These are phyloP conservation scores for Tetragonula clypearis DNA, from an alignment of 1,140 invertebrate species.

Conservation along the genomic window DNA sequence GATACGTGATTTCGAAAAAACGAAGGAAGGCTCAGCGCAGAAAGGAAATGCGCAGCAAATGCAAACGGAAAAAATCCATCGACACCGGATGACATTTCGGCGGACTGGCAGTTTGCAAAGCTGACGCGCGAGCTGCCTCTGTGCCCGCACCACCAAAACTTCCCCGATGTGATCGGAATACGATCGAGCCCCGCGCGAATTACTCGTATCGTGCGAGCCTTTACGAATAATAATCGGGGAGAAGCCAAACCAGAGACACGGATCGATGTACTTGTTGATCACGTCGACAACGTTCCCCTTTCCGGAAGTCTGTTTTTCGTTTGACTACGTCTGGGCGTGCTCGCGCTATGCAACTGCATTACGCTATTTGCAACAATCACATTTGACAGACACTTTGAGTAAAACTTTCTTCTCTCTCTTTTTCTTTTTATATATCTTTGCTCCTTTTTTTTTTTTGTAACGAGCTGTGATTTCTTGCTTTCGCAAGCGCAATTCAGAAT, in stretches of 20 bases:
- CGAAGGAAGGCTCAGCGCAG: not conserved
- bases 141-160: conserved; percentile 24
- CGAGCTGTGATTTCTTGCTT: too few relatives aligned
- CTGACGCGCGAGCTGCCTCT: conserved; percentile 28
- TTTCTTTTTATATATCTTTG: too few relatives aligned
- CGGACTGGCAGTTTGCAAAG: conserved; percentile 56
- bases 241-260: not conserved
- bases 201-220: conserved; percentile 39
- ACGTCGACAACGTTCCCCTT: not conserved
- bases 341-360: not conserved
- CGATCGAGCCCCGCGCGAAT: conserved; percentile 52
- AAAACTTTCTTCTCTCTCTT: not conserved
- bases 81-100: conserved; percentile 55
- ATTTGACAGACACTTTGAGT: not conserved
- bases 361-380: not conserved
- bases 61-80: conserved; percentile 39
- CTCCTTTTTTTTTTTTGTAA: too few relatives aligned
- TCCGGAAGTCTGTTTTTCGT: not conserved
- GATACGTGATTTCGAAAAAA: too few relatives aligned
- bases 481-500: too few relatives aligned
- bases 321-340: not conserved
- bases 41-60: not conserved
- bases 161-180: conserved; percentile 67
- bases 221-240: conserved; percentile 57
- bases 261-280: conserved; percentile 24